Evolutionary conservation across 2,888 invertebrate genomes (phyloP).

Genomic region (Resseliella maxima): DNA sequence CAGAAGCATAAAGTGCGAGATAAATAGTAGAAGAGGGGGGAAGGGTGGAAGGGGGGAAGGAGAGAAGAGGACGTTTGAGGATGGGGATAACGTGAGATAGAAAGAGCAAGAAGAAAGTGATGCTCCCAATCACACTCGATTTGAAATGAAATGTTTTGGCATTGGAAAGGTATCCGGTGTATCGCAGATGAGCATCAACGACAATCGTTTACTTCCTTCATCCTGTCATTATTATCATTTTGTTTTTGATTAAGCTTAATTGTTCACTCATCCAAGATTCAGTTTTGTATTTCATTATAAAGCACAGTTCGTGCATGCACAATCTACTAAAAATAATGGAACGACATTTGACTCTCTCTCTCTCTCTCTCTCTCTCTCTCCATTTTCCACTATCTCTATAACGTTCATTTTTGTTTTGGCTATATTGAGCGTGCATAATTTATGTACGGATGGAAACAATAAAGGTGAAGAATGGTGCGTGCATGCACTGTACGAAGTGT

Average conservation of each 20-base stretch:
- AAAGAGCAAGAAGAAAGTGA: too few relatives aligned
- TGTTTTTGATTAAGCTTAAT: constrained; percentile 9
- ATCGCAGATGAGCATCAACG: neutral
- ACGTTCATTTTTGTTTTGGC: constrained; percentile 2
- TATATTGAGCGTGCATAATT: constrained; percentile 48
- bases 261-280: constrained; percentile 4
- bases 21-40: neutral
- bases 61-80: too few relatives aligned
- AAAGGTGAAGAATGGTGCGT: neutral
- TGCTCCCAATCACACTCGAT: neutral
- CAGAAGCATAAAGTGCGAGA: neutral
- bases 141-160: constrained; percentile 35
- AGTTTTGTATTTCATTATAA: constrained; percentile 11
- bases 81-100: too few relatives aligned
- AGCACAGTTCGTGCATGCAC: constrained; percentile 29
- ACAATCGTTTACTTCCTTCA: neutral
- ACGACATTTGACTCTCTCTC: too few relatives aligned
- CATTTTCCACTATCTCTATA: too few relatives aligned
- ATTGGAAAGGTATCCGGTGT: neutral
- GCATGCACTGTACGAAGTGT: neutral
- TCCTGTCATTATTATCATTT: neutral
- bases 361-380: too few relatives aligned
- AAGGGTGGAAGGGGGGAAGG: too few relatives aligned
- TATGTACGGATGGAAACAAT: constrained; percentile 32
- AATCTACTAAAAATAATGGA: constrained; percentile 28